Evolutionary conservation across 2,888 invertebrate genomes (phyloP), one percentile per base, ranked within the genome.

Genomic region (Corythucha ciliata): DNA sequence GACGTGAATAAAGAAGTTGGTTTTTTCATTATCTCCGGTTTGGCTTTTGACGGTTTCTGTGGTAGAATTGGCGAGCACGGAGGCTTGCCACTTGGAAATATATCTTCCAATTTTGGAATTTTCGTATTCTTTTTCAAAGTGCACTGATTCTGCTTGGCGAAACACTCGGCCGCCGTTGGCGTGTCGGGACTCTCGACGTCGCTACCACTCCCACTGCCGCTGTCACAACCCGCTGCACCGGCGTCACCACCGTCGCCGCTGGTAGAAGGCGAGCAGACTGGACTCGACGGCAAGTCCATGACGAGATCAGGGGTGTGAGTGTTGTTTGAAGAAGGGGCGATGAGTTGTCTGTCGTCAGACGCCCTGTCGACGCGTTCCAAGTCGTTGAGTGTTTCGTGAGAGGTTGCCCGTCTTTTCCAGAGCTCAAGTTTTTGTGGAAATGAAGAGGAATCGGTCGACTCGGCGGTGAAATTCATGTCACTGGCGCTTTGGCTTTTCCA

Each of bases 1-100:
- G 49, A 49, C 20, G 52, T 52, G 16, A 55, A 34, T n/a, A 55
- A 39, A 32, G 52, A 47, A 26, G 53, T 46, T 7, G 80, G 79
- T 66, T 78, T 83, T 60, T 79, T 78, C 69, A 87, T 76, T 61
- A 89, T 79, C 61, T 82, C 79, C 14, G 89, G 89, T 70, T 88
- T 89, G 46, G 81, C 79, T 66, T 86, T 82, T 54, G 83, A 75
- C 64, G 81, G 80, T 7, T 84, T 84, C 67, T 83, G 83, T 2
- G 53, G 53, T 20, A 55, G 56, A 25, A 58, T 51, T 36, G 47
- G 59, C 51, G 47, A 45, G 24, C 48, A 58, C 8, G 56, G 41
- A n/a, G n/a, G n/a, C n/a, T n/a, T n/a, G n/a, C n/a, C n/a, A 32
- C 40, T 58, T 50, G 48, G 57, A n/a, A n/a, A n/a, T n/a, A n/a